Evolutionary conservation across 1,140 invertebrate genomes (phyloP).

Genomic region (Drosophila nasuta): DNA sequence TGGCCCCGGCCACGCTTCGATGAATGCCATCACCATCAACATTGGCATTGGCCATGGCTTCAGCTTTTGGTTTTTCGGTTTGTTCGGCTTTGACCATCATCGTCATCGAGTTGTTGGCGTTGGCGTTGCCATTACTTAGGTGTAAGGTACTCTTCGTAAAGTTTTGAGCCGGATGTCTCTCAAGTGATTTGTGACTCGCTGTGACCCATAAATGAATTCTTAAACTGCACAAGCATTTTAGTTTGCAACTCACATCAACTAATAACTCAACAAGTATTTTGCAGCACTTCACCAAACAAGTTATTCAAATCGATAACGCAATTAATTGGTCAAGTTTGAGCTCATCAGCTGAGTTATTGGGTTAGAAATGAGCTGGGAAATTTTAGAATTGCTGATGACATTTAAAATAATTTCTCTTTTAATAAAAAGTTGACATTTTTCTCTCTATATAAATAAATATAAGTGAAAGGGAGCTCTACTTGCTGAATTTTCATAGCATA

Average conservation of each 20-base stretch:
- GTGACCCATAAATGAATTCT: constrained; percentile 24
- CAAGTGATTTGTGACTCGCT: constrained; percentile 12
- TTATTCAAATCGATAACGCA: background rate
- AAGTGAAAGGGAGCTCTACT: too few species aligned
- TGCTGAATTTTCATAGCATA: too few species aligned
- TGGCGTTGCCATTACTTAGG: too few species aligned
- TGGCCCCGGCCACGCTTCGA: constrained; percentile 72
- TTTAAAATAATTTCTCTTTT: too few species aligned
- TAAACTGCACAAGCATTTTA: constrained; percentile 10
- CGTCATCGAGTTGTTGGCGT: too few species aligned
- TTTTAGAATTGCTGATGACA: too few species aligned
- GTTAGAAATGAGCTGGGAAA: background rate
- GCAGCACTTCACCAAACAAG: background rate
- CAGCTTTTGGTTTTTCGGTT: background rate
- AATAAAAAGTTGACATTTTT: too few species aligned
- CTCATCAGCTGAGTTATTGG: background rate
- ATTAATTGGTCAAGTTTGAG: background rate
- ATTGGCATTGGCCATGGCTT: background rate
- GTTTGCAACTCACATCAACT: background rate
- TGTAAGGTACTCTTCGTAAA: constrained; percentile 2
- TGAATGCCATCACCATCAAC: constrained; percentile 67
- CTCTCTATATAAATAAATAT: too few species aligned
- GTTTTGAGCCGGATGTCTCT: constrained; percentile 13
- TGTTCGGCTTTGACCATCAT: too few species aligned
- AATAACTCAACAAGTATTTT: constrained; percentile 10